Base-by-base conservation (phyloP, 2,888 invertebrate genomes). In the Idaea dimidiata region DNA sequence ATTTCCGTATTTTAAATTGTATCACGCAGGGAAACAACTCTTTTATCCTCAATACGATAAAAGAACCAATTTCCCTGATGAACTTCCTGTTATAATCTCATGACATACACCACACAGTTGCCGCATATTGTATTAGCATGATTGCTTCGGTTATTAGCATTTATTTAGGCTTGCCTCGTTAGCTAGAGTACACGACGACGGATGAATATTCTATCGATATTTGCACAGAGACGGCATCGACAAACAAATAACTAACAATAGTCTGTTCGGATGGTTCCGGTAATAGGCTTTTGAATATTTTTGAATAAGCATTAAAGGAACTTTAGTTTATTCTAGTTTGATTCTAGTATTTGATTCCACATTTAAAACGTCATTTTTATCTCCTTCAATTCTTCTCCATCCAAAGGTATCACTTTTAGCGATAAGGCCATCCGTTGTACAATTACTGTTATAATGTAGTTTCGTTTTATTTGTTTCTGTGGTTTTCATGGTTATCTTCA, bases 91-190 rank as follows among this genome's bases (percentile, higher is more conserved):
- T n/a, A 4, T 59, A 43, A 58, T 74, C 72, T 68, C 62, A 32
- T 71, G 59, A 64, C 66, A 84, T 82, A 72, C 18, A 68, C 79
- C 81, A 78, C 62, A 71, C 61, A 43, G 62, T 75, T 76, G 74
- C 64, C 75, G 79, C 80, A 82, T 84, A 86, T 84, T 82, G 82
- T 85, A 84, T 87, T 86, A 88, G 84, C 84, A 88, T 86, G 87
- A 88, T 88, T 88, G 85, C 82, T 76, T 71, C 71, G 79, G 83
- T 84, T 87, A 88, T 87, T 86, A 87, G 86, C 87, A 88, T 88
- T 88, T 87, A 84, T 88, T 89, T 85, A 83, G 83, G 82, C 78
- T 78, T 71, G 82, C 78, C 80, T 86, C 83, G 83, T 84, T 84
- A 85, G 82, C 72, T 66, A 71, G 75, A 72, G 72, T 67, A 73